Conservation (phyloP, 2,888 invertebrate genomes). For the Drosophila meridiana region DNA sequence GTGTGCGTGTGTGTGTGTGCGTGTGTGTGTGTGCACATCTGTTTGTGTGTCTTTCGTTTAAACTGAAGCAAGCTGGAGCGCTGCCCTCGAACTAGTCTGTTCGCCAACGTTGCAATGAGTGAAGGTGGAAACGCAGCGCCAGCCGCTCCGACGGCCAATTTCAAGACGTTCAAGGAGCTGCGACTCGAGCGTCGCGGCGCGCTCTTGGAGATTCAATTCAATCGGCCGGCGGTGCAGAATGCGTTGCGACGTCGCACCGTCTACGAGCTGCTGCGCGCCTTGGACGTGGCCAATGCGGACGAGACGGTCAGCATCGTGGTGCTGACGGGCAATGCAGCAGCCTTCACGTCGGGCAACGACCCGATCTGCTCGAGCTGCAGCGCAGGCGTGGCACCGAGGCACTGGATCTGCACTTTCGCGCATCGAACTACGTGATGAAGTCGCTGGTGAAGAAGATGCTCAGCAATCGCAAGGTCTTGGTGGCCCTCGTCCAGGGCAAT, state of each 20-base stretch:
- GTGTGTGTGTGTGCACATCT: background rate
- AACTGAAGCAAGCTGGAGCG: constrained; percentile 22
- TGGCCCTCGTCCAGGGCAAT: constrained; percentile 96
- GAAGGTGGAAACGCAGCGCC: constrained; percentile 10
- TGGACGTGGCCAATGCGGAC: constrained; percentile 90
- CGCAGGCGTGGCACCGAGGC: constrained; percentile 44
- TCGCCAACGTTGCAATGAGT: constrained; percentile 42
- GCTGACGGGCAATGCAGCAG: constrained; percentile 86
- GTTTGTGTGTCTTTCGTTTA: constrained; percentile 9
- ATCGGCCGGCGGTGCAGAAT: constrained; percentile 92
- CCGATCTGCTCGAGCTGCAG: constrained; percentile 43
- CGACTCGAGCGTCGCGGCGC: constrained; percentile 84
- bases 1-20: background rate
- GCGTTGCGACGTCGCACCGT: constrained; percentile 91
- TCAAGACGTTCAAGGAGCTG: constrained; percentile 57
- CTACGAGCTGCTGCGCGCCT: constrained; percentile 87
- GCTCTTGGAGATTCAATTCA: constrained; percentile 88
- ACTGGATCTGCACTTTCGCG: constrained; percentile 75
- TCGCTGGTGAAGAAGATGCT: constrained; percentile 91
- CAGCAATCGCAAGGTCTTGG: constrained; percentile 93
- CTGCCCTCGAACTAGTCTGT: constrained; percentile 25
- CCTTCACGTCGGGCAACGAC: constrained; percentile 72
- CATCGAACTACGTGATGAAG: constrained; percentile 84
- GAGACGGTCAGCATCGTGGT: constrained; percentile 89
- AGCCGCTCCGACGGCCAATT: constrained; percentile 25